Conservation (phyloP, 2,888 invertebrate genomes). For the Xestia c-nigrum region DNA sequence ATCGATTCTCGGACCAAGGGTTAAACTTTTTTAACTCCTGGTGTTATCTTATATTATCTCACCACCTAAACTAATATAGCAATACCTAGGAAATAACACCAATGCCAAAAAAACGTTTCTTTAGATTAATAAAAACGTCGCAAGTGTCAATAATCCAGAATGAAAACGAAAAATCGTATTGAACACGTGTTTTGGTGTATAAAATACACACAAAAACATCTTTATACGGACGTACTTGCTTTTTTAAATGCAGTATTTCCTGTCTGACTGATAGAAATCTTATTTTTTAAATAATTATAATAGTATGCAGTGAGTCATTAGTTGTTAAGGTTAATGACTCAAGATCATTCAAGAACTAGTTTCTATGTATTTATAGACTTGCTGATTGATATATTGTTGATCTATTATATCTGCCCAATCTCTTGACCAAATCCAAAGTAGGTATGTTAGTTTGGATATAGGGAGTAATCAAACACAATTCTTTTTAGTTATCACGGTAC, state of each 20-base stretch:
- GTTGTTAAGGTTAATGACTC: conserved; percentile 22
- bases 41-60: not conserved
- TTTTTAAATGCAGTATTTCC: conserved; percentile 30
- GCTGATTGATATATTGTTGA: not conserved
- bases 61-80: not conserved
- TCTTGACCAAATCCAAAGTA: not conserved
- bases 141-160: conserved; percentile 14
- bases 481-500: too few species aligned
- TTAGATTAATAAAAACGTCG: not conserved
- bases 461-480: not conserved
- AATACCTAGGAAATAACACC: not conserved
- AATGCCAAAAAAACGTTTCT: not conserved
- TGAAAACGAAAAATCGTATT: conserved; percentile 15
- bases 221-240: not conserved
- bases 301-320: conserved; percentile 16
- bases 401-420: not conserved
- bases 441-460: not conserved
- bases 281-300: conserved; percentile 1
- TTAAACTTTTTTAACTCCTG: conserved; percentile 1
- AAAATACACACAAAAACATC: conserved; percentile 1
- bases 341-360: conserved; percentile 17
- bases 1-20: not conserved
- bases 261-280: conserved; percentile 20
- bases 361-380: conserved; percentile 1
- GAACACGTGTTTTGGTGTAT: conserved; percentile 7